Evolutionary conservation across 2,888 invertebrate species (phyloP).

Genomic region (Lamproptera curius): DNA sequence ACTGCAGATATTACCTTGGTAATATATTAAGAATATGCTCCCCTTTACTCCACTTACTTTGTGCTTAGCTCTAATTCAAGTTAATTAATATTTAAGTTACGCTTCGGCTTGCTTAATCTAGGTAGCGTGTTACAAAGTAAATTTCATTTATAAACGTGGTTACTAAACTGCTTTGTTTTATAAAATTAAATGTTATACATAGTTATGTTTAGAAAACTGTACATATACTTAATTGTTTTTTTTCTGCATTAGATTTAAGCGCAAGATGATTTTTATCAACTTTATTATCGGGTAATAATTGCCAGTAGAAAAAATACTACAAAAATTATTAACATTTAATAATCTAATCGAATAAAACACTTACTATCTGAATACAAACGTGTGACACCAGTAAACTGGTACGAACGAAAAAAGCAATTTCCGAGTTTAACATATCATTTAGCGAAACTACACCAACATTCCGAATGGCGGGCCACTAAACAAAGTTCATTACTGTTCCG

Average conservation of each 20-base stretch:
- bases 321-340: too few species aligned
- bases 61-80: background rate
- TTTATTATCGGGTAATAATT: too few species aligned
- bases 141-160: background rate
- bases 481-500: constrained; percentile 21
- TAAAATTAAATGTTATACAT: too few species aligned
- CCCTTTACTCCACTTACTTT: background rate
- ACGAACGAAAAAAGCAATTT: too few species aligned
- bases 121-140: background rate
- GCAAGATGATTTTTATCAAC: too few species aligned
- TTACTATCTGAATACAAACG: too few species aligned
- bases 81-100: background rate
- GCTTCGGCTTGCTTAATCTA: background rate
- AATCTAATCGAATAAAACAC: too few species aligned
- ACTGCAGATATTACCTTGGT: background rate
- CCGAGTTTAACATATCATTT: constrained; percentile 18
- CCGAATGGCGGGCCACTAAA: constrained; percentile 16
- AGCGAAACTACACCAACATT: constrained; percentile 14
- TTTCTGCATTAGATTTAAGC: too few species aligned
- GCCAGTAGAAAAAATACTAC: too few species aligned
- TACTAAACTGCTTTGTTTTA: background rate
- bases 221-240: too few species aligned
- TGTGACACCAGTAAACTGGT: background rate
- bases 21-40: background rate
- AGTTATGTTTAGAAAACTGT: too few species aligned